Conservation (phyloP, 2,113 vertebrate genomes). For the Myxocyprinus asiaticus region DNA sequence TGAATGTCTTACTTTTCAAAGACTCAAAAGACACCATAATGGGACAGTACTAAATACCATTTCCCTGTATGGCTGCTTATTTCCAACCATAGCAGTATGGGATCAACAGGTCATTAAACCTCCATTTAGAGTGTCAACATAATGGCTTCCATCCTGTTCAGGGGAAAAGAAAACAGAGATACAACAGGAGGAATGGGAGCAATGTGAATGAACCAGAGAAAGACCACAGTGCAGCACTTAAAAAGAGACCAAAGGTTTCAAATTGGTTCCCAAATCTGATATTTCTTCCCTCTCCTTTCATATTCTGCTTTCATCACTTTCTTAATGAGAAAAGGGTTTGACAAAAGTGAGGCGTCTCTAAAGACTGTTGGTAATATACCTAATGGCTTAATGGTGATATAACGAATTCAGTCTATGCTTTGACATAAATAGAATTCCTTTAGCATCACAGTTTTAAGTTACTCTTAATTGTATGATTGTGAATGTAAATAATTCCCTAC, state of each 20-base stretch:
- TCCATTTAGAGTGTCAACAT: slow-evolving; percentile 26
- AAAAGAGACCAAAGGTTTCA: not conserved
- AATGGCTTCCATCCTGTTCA: slow-evolving; percentile 7
- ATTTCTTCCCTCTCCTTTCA: not conserved
- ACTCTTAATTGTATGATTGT: not conserved
- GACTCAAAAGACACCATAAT: not conserved
- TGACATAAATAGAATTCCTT: slow-evolving; percentile 9
- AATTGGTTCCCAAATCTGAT: not conserved
- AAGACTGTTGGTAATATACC: not conserved
- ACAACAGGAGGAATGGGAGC: slow-evolving; percentile 23
- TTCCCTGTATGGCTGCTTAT: not conserved
- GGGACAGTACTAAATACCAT: not conserved
- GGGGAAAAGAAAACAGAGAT: not conserved
- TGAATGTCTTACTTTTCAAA: not conserved
- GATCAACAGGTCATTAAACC: slow-evolving; percentile 18
- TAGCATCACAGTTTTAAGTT: not conserved
- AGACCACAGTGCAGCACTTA: slow-evolving; percentile 11
- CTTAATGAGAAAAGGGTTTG: slow-evolving; percentile 25
- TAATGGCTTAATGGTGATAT: not conserved
- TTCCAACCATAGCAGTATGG: not conserved
- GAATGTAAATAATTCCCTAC: slow-evolving; percentile 13
- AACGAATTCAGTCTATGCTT: not conserved
- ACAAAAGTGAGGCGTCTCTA: not conserved
- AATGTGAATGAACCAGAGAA: slow-evolving; percentile 16
- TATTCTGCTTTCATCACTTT: not conserved